Conservation (phyloP, 2,888 invertebrate genomes). For the Drosophila barbarae region DNA sequence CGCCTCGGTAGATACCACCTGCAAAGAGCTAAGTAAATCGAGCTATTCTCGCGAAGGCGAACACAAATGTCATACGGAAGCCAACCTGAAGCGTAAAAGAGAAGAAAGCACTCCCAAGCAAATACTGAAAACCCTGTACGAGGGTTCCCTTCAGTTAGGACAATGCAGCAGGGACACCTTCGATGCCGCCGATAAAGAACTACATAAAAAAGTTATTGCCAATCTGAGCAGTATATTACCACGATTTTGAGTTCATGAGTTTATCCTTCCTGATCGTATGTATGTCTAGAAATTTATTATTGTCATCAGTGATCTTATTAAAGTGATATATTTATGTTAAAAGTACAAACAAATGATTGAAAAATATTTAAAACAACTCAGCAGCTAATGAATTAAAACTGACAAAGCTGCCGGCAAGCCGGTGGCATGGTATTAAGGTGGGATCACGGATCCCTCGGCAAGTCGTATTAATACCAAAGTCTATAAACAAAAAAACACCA, state of each 20-base stretch:
- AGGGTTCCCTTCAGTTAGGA: constrained; percentile 8
- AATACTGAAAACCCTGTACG: constrained; percentile 38
- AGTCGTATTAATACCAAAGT: background rate
- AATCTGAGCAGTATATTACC: constrained; percentile 30
- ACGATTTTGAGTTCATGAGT: background rate
- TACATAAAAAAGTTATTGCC: constrained; percentile 20
- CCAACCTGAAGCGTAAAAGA: constrained; percentile 45
- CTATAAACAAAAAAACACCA: background rate
- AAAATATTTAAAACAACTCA: background rate
- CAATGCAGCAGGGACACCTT: constrained; percentile 6
- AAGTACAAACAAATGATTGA: background rate
- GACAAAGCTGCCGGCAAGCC: constrained; percentile 61
- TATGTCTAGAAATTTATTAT: background rate
- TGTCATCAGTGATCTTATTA: background rate
- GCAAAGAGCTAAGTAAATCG: constrained; percentile 1
- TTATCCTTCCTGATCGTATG: background rate
- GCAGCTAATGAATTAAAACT: background rate
- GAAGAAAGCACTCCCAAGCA: constrained; percentile 13
- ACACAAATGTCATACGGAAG: constrained; percentile 35
- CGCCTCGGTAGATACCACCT: background rate
- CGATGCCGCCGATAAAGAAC: constrained; percentile 21
- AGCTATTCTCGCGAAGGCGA: background rate
- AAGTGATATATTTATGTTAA: no score
- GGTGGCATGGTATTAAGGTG: no score
- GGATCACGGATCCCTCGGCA: no score